phyloP scores from a whole-genome alignment of 30 jellyfish, hydroid and myxozoan genomes.

The Aurelia sp. region DNA sequence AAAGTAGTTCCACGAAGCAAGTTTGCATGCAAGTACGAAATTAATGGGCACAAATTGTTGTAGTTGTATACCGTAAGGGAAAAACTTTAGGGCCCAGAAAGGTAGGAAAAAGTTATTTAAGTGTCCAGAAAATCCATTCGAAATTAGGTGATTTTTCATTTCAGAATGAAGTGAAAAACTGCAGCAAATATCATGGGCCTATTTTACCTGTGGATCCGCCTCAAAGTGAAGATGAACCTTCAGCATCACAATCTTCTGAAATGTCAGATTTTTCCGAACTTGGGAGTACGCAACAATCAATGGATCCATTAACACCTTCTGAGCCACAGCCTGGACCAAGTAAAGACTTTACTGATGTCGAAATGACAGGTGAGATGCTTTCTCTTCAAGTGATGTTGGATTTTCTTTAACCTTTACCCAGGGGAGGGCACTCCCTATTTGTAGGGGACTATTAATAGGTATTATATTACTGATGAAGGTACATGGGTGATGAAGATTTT shows the following conservation, averaged over 20 bases:
- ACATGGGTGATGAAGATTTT: no score
- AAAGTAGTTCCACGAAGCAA: no score
- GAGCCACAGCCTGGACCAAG: slow-evolving; percentile 39
- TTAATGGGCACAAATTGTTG: no score
- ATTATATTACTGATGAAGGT: no score
- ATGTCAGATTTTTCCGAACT: background rate
- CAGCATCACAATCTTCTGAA: slow-evolving; percentile 13
- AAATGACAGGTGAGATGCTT: slow-evolving; percentile 71
- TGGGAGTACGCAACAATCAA: slow-evolving; percentile 28
- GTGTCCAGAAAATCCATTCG: no score
- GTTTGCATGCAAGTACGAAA: no score
- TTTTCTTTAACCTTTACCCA: no score
- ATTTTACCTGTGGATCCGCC: slow-evolving; percentile 61
- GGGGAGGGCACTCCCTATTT: no score
- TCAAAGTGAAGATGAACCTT: slow-evolving; percentile 2
- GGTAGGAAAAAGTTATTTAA: no score
- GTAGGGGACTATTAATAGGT: no score
- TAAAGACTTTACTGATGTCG: slow-evolving; percentile 60
- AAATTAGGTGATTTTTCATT: background rate
- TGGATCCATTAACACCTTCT: background rate
- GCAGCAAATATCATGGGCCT: slow-evolving; percentile 94
- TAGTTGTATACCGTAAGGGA: no score
- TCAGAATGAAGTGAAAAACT: slow-evolving; percentile 82
- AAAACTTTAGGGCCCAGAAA: no score
- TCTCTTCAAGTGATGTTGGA: background rate